phyloP scores from a whole-genome alignment of 2,888 invertebrate species.

The Amphipyra berbera region DNA sequence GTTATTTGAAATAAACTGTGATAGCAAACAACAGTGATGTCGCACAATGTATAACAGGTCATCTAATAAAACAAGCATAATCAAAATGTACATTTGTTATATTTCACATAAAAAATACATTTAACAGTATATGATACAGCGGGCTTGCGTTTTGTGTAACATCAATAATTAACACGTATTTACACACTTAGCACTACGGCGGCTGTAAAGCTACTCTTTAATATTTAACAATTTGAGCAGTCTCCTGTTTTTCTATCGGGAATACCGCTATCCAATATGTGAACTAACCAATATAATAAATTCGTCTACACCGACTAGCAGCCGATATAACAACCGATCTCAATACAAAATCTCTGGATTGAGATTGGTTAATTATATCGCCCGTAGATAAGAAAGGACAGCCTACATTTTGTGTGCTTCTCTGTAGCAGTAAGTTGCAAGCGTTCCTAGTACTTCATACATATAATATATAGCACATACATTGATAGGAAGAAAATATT shows the following conservation, averaged over 20 bases:
- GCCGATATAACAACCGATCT: too few relatives aligned
- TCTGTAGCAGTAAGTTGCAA: slow-evolving; percentile 47
- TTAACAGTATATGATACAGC: slow-evolving; percentile 78
- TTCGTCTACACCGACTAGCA: slow-evolving; percentile 47
- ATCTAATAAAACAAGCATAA: slow-evolving; percentile 79
- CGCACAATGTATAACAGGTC: slow-evolving; percentile 9
- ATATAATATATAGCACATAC: slow-evolving; percentile 52
- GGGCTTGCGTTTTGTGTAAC: slow-evolving; percentile 68
- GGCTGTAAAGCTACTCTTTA: slow-evolving; percentile 38
- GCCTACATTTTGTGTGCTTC: slow-evolving; percentile 8
- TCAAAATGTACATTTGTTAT: slow-evolving; percentile 86
- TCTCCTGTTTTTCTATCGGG: slow-evolving; percentile 29
- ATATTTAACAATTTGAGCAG: slow-evolving; percentile 55
- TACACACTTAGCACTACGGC: slow-evolving; percentile 60
- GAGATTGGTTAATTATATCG: too few relatives aligned
- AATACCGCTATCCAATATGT: slow-evolving; percentile 18
- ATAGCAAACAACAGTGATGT: slow-evolving; percentile 1
- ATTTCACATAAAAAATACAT: slow-evolving; percentile 88
- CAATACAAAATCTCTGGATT: too few relatives aligned
- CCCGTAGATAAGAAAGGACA: slow-evolving; percentile 38
- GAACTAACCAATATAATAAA: slow-evolving; percentile 33
- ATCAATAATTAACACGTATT: slow-evolving; percentile 71
- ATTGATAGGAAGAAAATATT: slow-evolving; percentile 40
- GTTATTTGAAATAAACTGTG: neutral
- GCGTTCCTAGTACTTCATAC: slow-evolving; percentile 51